Base-by-base conservation (phyloP, 2,888 invertebrate species). In the Hetaerina titia region DNA sequence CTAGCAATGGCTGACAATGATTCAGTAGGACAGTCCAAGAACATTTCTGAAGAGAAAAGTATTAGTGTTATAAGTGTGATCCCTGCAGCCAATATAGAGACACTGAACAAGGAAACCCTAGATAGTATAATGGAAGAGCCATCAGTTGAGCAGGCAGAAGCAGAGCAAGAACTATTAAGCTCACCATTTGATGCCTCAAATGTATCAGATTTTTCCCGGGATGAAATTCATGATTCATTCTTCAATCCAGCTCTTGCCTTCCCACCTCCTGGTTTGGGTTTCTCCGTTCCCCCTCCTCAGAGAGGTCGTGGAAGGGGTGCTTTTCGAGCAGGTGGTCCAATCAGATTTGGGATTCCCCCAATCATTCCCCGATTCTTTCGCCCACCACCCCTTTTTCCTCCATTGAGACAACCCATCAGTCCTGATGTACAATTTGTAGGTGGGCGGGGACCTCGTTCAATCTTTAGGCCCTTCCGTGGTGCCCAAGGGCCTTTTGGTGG, bases 341-440 rank as follows among this genome's bases (percentile, higher is more conserved):
- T 92, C 56, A 92, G 92, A 56, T 92, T 92, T 69, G 92, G 92
- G n/a, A 92, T 92, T 92, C 92, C 92, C 1, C 92, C 64, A 56
- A 92, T 92, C 22, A 56, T 92, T 22, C 92, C 92, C 19, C 45
- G 92, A 69, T 92, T 92, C n/a, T 92, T 92, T 69, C 92, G 92
- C 64, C 92, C 92, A 6, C 92, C 92, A 22, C 92, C 92, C 57
- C 64, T 92, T 2, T 92, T 92, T 69, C 56, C 92, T 45, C 92
- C 92, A 63, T 17, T 92, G 92, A 56, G 92, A 60, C 92, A 92
- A 45, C 92, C 92, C 13, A 63, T 92, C 45, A 92, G 74, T 31
- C 92, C 92, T 22, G 92, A 92, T 92, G 92, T 92, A 92, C 92
- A 92, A 60, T 92, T 92, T 92, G 92, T 92, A 56, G 92, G 92